Evolutionary conservation across 2,888 invertebrate species (phyloP), one percentile per base, ranked within the genome.

Genomic region (Diarsia rubi): DNA sequence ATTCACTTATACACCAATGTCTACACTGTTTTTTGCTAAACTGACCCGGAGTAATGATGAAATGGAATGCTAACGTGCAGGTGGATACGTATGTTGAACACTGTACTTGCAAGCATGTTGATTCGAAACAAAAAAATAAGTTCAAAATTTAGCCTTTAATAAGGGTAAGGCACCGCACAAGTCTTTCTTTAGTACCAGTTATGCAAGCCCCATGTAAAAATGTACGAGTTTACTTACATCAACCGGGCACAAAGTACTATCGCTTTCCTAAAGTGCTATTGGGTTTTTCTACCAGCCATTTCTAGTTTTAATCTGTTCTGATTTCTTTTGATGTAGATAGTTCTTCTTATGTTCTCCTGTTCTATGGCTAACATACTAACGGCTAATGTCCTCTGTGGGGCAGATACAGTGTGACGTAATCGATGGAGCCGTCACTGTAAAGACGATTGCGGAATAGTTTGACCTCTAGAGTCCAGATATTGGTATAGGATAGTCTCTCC

Each of bases 371-470:
- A 76, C 82, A 85, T 60, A 75, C 85, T 84, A 84, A 78, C 75
- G 44, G 42, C 42, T 79, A 87, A 87, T 85, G 82, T 75, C 76
- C 75, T 86, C 73, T 63, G 73, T 74, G 82, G 79, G 71, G 73
- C 69, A 82, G 69, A 87, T 49, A 73, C 77, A 64, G 68, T 82
- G 78, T 85, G 85, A 83, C 85, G 83, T 78, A 73, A 83, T 85
- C 85, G 85, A 82, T 78, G 82, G 76, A 69, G 66, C 69, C 83
- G 78, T 83, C 82, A 73, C 68, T 82, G 70, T 76, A 67, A 71
- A 85, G 65, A 69, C 45, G 76, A 84, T 81, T 76, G 65, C 47
- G 78, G 73, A 76, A 72, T 84, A 66, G 82, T 24, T 75, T 84
- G 84, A 83, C 73, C 78, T 79, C 78, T 82, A 19, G 82, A 82